phyloP scores from a whole-genome alignment of 2,797 vertebrate species.

The Phoebastria nigripes region DNA sequence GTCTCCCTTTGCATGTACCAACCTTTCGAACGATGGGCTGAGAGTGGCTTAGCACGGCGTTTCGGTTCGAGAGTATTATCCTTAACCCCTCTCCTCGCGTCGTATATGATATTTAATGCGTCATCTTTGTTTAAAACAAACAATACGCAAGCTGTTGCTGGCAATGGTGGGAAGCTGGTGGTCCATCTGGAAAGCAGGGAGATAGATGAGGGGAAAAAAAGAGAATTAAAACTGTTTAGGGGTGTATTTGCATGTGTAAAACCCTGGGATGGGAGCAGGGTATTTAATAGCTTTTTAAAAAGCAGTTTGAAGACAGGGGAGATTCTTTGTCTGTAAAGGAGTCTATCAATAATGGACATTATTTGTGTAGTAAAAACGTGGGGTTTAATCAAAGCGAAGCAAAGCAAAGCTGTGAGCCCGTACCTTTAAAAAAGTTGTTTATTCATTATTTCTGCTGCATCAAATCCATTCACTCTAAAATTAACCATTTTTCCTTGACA shows the following conservation, averaged over 20 bases:
- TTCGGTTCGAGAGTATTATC: conserved; percentile 30
- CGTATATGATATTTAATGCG: conserved; percentile 87
- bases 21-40: neutral
- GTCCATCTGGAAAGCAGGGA: conserved; percentile 88
- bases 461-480: neutral
- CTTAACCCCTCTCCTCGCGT: conserved; percentile 62
- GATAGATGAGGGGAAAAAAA: conserved; percentile 76
- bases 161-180: conserved; percentile 78
- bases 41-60: neutral
- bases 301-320: conserved; percentile 49
- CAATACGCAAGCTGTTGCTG: conserved; percentile 89
- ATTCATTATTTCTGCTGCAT: neutral
- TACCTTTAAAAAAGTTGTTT: conserved; percentile 28
- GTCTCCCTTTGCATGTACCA: neutral
- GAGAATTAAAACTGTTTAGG: conserved; percentile 73
- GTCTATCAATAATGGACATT: neutral
- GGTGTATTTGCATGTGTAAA: conserved; percentile 71
- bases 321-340: neutral
- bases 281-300: conserved; percentile 58
- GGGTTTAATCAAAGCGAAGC: neutral
- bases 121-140: conserved; percentile 92
- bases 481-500: conserved; percentile 37
- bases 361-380: neutral
- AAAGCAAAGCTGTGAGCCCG: neutral
- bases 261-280: conserved; percentile 43